Conservation (phyloP, 2,888 invertebrate genomes). For the Poecilobothrus nobilitatus region DNA sequence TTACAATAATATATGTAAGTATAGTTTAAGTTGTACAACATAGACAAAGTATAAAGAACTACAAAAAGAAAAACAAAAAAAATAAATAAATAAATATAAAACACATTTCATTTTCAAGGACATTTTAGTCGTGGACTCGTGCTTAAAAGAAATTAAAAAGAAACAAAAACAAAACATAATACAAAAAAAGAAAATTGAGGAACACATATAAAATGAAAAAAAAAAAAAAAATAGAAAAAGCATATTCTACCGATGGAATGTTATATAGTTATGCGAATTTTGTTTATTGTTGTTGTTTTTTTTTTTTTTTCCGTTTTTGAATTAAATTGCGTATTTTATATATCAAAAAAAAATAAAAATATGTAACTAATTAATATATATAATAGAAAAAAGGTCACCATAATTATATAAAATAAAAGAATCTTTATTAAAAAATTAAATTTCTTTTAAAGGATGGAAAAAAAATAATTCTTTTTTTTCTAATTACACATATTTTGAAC, state of each 20-base stretch:
- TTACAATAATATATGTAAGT: too few relatives aligned
- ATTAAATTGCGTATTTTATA: not conserved
- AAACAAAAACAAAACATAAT: not conserved
- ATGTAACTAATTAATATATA: not conserved
- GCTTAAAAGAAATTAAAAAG: conserved; percentile 1
- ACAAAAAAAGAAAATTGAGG: too few relatives aligned
- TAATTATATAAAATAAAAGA: not conserved
- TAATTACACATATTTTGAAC: too few relatives aligned
- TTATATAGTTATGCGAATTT: too few relatives aligned
- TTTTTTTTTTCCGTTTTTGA: not conserved
- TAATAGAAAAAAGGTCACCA: not conserved
- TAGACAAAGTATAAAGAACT: too few relatives aligned
- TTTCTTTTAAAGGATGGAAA: too few relatives aligned
- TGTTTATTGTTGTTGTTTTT: too few relatives aligned
- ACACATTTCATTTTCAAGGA: not conserved
- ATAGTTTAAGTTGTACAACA: too few relatives aligned
- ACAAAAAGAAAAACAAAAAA: too few relatives aligned
- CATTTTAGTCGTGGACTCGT: not conserved
- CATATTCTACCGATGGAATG: not conserved
- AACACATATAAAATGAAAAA: not conserved
- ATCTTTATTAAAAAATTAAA: too few relatives aligned
- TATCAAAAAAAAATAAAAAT: not conserved
- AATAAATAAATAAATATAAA: not conserved
- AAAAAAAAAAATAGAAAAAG: not conserved
- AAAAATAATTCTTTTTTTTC: too few relatives aligned